Evolutionary conservation across 30 jellyfish, hydroid and myxozoan genomes (phyloP).

Genomic region (Turritopsis dohrnii): DNA sequence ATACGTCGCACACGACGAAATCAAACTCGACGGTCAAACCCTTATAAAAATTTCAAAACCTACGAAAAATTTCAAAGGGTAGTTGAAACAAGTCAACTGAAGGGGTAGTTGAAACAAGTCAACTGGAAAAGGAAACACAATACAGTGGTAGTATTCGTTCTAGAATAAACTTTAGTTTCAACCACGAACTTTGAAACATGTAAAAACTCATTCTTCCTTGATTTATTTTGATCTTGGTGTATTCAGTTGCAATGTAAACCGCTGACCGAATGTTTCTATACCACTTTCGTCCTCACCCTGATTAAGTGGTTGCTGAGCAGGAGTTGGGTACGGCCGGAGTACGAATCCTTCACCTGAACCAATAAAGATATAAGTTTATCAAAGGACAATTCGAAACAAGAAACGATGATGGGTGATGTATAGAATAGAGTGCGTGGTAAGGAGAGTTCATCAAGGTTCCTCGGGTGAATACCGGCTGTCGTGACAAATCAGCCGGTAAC

Average conservation of each 20-base stretch:
- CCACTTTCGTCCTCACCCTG: slow-evolving; percentile 9
- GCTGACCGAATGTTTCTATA: slow-evolving; percentile 19
- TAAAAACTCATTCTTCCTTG: not conserved
- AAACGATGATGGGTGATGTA: too few relatives aligned
- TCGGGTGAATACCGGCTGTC: too few relatives aligned
- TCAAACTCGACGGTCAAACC: too few relatives aligned
- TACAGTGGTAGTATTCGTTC: not conserved
- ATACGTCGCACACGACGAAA: too few relatives aligned
- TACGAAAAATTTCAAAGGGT: too few relatives aligned
- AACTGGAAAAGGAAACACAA: not conserved
- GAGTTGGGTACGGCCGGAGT: slow-evolving; percentile 37
- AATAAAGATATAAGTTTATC: not conserved
- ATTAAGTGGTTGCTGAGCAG: slow-evolving; percentile 23
- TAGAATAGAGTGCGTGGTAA: too few relatives aligned
- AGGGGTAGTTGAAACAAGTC: not conserved
- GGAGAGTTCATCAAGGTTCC: too few relatives aligned
- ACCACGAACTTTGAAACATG: not conserved
- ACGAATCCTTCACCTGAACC: slow-evolving; percentile 36
- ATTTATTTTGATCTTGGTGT: slow-evolving; percentile 34
- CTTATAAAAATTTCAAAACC: too few relatives aligned
- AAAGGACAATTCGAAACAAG: too few relatives aligned
- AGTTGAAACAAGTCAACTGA: not conserved
- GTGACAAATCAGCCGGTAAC: too few relatives aligned
- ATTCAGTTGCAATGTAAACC: slow-evolving; percentile 34
- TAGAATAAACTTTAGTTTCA: not conserved